Base-by-base conservation (phyloP, 2,888 invertebrate genomes). In the Panopea generosa region DNA sequence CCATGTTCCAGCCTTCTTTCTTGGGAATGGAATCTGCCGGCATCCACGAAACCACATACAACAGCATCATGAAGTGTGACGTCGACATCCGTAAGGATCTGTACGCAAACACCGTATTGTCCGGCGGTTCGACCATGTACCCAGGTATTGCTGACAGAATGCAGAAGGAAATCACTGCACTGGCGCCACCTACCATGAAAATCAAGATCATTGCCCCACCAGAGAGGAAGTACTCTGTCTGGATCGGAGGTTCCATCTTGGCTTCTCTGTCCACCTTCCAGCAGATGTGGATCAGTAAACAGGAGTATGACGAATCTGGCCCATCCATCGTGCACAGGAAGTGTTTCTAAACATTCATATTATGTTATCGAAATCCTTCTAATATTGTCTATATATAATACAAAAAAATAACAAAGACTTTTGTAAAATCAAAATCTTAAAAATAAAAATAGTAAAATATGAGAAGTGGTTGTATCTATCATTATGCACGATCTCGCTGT, bases 211-310 rank as follows among this genome's bases (percentile, higher is more conserved):
- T 83, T 52, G 83, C 83, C 20, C 74, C 77, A 45, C 77, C 90
- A 74, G 88, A 82, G 56, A 69, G 98, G 93, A 98, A 98, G 94
- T 98, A 98, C 95, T 88, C 98, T 91, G 98, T 98, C 87, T 98
- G 98, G 98, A 98, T 98, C 95, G 98, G 98, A 93, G 98, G 98
- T 86, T 98, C 98, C 93, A 98, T 98, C 94, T 94, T 98, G 91
- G 97, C 98, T 95, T 97, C 97, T 84, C 89, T 82, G 86, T 92
- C 82, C 79, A 88, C 88, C 66, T 90, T 90, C 82, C 83, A 85
- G 29, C 83, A 87, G 57, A 88, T 88, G 88, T 90, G 90, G 90
- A 88, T 90, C 66, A 83, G 83, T 40, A 89, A 88, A 62, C 84
- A 87, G 52, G 89, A 89, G 59, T 89, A 89, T 68, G 80, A 89